Evolutionary conservation across 2,888 invertebrate genomes (phyloP).

Genomic region (Leptodirus hochenwartii): DNA sequence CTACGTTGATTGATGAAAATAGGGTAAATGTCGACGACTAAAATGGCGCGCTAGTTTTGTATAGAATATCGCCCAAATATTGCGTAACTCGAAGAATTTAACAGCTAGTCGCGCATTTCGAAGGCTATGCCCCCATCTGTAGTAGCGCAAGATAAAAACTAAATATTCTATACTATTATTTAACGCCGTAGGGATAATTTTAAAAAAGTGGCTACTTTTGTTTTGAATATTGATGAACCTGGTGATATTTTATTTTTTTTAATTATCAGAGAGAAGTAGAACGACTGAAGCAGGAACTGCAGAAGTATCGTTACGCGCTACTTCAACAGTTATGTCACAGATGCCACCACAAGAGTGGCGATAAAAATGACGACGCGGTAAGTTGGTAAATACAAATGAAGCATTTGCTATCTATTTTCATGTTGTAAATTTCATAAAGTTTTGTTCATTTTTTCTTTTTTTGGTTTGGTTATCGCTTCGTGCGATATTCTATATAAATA

Average conservation of each 20-base stretch:
- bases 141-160: no score
- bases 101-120: no score
- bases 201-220: slow-evolving; percentile 1
- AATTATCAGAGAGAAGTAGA: slow-evolving; percentile 51
- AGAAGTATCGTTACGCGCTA: slow-evolving; percentile 57
- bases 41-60: no score
- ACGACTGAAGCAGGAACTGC: slow-evolving; percentile 56
- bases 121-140: no score
- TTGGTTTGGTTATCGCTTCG: slow-evolving; percentile 8
- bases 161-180: no score
- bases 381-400: no score
- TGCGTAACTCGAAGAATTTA: slow-evolving; percentile 2
- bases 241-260: slow-evolving; percentile 6
- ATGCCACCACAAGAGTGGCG: slow-evolving; percentile 34
- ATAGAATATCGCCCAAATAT: no score
- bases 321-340: slow-evolving; percentile 46
- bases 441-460: slow-evolving; percentile 1
- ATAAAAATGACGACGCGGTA: slow-evolving; percentile 38
- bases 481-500: no score
- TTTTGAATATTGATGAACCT: neutral
- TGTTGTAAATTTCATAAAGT: neutral
- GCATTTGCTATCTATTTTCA: no score
- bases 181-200: no score
- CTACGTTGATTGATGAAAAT: slow-evolving; percentile 65
- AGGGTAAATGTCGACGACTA: slow-evolving; percentile 44